Percentiles rank a stretch among this genome's conserved stretches.
Evolutionary conservation across 2,113 vertebrate genomes (phyloP).

Genomic region (Ictalurus furcatus): DNA sequence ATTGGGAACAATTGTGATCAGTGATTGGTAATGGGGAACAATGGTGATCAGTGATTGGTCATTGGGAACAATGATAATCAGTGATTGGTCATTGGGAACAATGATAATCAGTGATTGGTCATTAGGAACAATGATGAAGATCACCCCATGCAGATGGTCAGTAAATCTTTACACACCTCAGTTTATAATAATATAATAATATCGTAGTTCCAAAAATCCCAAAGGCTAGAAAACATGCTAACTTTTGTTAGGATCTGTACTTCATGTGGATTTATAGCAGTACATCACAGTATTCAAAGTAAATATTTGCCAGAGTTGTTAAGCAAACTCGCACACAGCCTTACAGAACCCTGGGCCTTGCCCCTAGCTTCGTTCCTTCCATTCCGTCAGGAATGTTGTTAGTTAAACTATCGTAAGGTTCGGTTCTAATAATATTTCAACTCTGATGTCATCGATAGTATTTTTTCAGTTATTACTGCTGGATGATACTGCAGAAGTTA

Average conservation of each 20-base stretch:
- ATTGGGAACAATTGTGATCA: neutral
- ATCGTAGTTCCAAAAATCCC: neutral
- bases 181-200: neutral
- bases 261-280: neutral
- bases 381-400: neutral
- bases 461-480: neutral
- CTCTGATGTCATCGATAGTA: slow-evolving; percentile 27
- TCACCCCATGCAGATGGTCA: neutral
- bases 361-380: neutral
- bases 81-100: neutral
- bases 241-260: neutral
- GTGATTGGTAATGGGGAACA: neutral
- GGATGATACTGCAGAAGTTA: neutral
- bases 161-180: neutral
- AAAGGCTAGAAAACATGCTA: neutral
- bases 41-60: neutral
- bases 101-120: neutral
- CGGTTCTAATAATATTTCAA: neutral
- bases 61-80: neutral
- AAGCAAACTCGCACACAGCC: slow-evolving; percentile 23
- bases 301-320: slow-evolving; percentile 50
- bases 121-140: neutral
- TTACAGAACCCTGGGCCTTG: slow-evolving; percentile 32
- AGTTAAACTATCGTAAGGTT: slow-evolving; percentile 2
- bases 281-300: slow-evolving; percentile 15